Percentiles rank a stretch among this genome's conserved stretches.
phyloP scores from a whole-genome alignment of 2,797 vertebrate species.

The Ambastaia sidthimunki region DNA sequence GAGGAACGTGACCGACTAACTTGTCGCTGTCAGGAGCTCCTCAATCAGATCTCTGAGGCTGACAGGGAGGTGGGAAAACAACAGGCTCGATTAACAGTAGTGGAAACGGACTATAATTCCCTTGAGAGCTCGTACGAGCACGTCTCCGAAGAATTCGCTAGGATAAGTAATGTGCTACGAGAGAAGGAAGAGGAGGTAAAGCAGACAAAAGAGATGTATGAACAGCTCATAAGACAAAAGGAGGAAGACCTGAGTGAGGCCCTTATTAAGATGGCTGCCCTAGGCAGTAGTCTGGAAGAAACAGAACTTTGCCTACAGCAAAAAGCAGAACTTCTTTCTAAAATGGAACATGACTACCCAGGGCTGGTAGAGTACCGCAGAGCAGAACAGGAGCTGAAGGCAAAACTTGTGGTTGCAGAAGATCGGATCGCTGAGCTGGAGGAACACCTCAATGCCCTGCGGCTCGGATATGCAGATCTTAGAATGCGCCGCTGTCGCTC shows the following conservation, averaged over 20 bases:
- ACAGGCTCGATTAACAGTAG: constrained; percentile 79
- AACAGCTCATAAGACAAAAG: constrained; percentile 85
- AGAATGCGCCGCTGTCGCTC: constrained; percentile 69
- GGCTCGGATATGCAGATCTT: constrained; percentile 77
- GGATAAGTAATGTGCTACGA: constrained; percentile 81
- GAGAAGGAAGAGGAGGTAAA: constrained; percentile 91
- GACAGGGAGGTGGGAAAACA: constrained; percentile 87
- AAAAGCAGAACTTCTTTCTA: constrained; percentile 85
- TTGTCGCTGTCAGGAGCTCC: constrained; percentile 89
- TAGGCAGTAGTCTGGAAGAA: constrained; percentile 90
- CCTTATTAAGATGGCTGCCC: constrained; percentile 86
- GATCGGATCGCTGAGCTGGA: constrained; percentile 77
- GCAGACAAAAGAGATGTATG: constrained; percentile 85
- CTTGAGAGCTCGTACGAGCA: constrained; percentile 85
- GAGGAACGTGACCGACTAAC: constrained; percentile 85
- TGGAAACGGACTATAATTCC: constrained; percentile 85
- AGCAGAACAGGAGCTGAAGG: constrained; percentile 76
- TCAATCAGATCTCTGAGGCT: constrained; percentile 85
- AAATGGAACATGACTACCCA: constrained; percentile 70
- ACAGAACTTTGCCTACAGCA: constrained; percentile 85
- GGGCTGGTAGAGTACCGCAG: constrained; percentile 71
- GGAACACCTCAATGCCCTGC: constrained; percentile 76
- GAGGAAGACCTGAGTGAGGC: constrained; percentile 89
- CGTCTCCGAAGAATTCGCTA: constrained; percentile 85
- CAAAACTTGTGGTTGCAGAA: constrained; percentile 77